Evolutionary conservation across 2,797 vertebrate genomes (phyloP), one percentile per base, ranked within the genome.

Genomic region (Paguma larvata): DNA sequence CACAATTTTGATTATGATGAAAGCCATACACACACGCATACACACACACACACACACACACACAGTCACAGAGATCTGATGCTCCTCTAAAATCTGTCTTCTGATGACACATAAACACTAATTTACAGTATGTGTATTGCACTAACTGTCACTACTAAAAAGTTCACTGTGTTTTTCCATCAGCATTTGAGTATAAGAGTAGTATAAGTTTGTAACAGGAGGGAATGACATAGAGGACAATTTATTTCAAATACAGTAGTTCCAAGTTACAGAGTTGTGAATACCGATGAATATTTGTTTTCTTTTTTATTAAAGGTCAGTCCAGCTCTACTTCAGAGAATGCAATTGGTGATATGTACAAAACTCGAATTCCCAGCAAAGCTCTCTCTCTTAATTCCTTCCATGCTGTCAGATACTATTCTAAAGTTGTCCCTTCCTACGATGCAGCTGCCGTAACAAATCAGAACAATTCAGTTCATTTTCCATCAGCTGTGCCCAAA

Each of bases 281-380:
- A 16, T 16, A 23, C 75, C 95, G 67, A 97, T 12, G 3, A 41
- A 41, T 59, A 18, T 14, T 65, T 94, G 44, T 62, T 90, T 83
- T 80, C 19, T 91, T 93, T 94, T 77, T 85, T 30, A 10, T 85
- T 90, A 9, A 96, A 98, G 96, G 79, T 72, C 88, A 25, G 15
- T 59, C 84, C 32, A 46, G 41, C 92, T 91, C 93, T 56, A 19
- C 53, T n/a, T 38, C 97, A 27, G 95, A 97, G 82, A 89, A n/a
- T 34, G 11, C 88, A 65, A 1, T 7, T 48, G 80, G 44, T 68
- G 96, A 92, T 53, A 25, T 25, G 3, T 79, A 10, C 63, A 88
- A 84, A 88, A n/a, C 78, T 2, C 56, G 0, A 5, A 65, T 87
- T 38, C 80, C 97, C 51, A 82, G 82, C n/a, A 6, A 88, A 30